Evolutionary conservation across 1,140 invertebrate species (phyloP).

Genomic region (Coboldia fuscipes): DNA sequence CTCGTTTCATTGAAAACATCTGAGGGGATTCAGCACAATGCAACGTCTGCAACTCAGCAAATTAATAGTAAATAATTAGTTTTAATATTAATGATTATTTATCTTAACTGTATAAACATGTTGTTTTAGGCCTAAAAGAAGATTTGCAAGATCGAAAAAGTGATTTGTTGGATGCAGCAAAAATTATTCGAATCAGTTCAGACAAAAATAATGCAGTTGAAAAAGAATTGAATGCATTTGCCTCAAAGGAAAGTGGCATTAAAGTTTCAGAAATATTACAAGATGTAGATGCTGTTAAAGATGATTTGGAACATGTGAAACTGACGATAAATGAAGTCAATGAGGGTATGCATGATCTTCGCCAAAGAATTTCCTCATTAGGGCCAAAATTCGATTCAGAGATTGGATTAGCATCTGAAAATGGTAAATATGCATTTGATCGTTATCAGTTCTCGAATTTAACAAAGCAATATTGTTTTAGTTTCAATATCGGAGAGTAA

Average conservation of each 20-base stretch:
- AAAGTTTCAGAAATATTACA: too few species aligned
- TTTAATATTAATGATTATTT: not conserved
- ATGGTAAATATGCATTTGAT: conserved; percentile 3
- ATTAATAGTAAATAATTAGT: conserved; percentile 17
- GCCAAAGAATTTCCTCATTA: conserved; percentile 26
- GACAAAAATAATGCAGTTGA: too few species aligned
- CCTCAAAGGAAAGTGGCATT: too few species aligned
- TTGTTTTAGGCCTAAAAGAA: not conserved
- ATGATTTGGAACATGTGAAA: too few species aligned
- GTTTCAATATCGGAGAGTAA: conserved; percentile 17
- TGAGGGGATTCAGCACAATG: conserved; percentile 19
- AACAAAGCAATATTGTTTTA: not conserved
- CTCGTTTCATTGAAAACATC: conserved; percentile 21
- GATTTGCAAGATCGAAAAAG: not conserved
- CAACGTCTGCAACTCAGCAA: conserved; percentile 21
- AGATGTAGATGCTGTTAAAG: too few species aligned
- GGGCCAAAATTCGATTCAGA: conserved; percentile 33
- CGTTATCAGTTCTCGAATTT: not conserved
- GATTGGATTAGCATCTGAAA: conserved; percentile 18
- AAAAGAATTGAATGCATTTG: too few species aligned
- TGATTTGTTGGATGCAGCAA: not conserved
- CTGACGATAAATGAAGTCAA: too few species aligned
- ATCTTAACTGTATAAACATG: not conserved
- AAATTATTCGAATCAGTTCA: too few species aligned
- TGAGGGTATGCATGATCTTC: conserved; percentile 23